Evolutionary conservation across 2,797 vertebrate genomes (phyloP).

Genomic region (Thaleichthys pacificus): DNA sequence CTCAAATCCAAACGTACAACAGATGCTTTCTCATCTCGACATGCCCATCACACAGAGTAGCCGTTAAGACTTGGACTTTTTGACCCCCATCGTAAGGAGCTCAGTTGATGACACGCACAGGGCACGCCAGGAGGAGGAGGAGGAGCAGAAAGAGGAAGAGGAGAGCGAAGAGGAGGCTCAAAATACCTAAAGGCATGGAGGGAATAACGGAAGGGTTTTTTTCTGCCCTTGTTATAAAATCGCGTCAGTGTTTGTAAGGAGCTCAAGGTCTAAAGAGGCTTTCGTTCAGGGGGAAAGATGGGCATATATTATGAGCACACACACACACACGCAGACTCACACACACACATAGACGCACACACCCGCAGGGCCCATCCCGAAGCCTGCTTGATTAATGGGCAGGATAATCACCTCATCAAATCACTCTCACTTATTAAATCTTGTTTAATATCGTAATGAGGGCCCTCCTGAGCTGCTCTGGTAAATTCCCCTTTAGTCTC

Average conservation of each 20-base stretch:
- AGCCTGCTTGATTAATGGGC: slow-evolving; percentile 96
- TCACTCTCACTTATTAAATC: slow-evolving; percentile 99
- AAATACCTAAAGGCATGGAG: slow-evolving; percentile 42
- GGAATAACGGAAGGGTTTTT: slow-evolving; percentile 17
- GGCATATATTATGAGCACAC: slow-evolving; percentile 81
- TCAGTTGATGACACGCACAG: slow-evolving; percentile 72
- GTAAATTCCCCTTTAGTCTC: slow-evolving; percentile 79
- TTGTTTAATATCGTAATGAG: slow-evolving; percentile 99
- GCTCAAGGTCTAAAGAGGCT: slow-evolving; percentile 94
- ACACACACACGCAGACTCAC: no score
- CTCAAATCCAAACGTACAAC: slow-evolving; percentile 69
- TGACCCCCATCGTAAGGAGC: slow-evolving; percentile 74
- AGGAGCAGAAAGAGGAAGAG: no score
- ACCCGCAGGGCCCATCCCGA: slow-evolving; percentile 60
- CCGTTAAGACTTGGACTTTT: slow-evolving; percentile 68
- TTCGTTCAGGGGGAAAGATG: slow-evolving; percentile 83
- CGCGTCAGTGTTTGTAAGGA: slow-evolving; percentile 90
- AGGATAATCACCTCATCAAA: slow-evolving; percentile 98
- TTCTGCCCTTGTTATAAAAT: slow-evolving; percentile 66
- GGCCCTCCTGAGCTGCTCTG: slow-evolving; percentile 94
- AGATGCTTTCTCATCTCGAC: slow-evolving; percentile 61
- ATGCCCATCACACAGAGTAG: slow-evolving; percentile 60
- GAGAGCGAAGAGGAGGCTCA: slow-evolving; percentile 39
- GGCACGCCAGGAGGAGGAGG: slow-evolving; percentile 12
- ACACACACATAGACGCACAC: slow-evolving; percentile 53